Evolutionary conservation across 2,888 invertebrate species (phyloP).

Genomic region (Chironomus tentans): DNA sequence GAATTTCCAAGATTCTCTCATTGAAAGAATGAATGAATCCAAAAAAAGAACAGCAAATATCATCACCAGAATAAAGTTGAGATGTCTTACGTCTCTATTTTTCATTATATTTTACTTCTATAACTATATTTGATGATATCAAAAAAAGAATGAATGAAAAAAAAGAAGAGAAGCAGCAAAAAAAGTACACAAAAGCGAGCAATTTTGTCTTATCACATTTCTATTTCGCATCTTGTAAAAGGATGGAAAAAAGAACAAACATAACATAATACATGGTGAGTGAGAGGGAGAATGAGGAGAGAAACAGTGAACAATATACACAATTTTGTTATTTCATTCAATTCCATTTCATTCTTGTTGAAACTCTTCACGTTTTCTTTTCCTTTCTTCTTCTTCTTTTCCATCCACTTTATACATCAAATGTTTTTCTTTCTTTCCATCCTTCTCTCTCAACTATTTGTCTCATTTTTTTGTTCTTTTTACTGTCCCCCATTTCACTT

Average conservation of each 20-base stretch:
- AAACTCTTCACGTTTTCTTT: neutral
- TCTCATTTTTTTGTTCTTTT: neutral
- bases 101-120: neutral
- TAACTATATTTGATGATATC: neutral
- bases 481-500: neutral
- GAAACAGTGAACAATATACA: no score
- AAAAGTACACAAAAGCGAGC: neutral
- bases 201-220: conserved; percentile 25
- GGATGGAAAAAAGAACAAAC: no score
- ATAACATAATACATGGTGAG: no score
- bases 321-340: neutral
- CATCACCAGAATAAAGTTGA: conserved; percentile 6
- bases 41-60: conserved; percentile 7
- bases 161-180: neutral
- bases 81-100: neutral
- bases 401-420: no score
- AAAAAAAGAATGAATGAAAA: neutral
- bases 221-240: conserved; percentile 4
- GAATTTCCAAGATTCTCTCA: no score
- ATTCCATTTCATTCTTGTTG: neutral
- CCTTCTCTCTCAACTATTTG: no score
- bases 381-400: neutral
- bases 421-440: no score
- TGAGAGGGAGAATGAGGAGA: no score
- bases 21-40: neutral